phyloP scores from a whole-genome alignment of 1,140 invertebrate species.

The Listronotus bonariensis region DNA sequence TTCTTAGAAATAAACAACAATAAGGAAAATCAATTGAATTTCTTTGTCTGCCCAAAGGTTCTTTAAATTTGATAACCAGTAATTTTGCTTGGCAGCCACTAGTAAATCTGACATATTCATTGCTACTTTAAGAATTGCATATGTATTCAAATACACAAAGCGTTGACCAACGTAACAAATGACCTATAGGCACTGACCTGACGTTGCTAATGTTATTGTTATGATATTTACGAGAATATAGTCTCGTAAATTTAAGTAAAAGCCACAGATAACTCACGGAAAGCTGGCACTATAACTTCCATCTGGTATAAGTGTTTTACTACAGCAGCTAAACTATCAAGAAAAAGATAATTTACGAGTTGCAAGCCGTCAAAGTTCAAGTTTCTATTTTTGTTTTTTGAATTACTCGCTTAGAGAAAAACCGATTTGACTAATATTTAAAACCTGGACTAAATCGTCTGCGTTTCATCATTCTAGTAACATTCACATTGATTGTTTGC shows the following conservation, averaged over 20 bases:
- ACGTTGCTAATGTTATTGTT: slow-evolving; percentile 34
- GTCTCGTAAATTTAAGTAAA: slow-evolving; percentile 17
- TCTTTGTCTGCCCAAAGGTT: too few relatives aligned
- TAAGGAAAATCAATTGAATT: too few relatives aligned
- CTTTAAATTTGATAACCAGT: too few relatives aligned
- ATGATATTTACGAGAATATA: slow-evolving; percentile 31
- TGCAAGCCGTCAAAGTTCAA: too few relatives aligned
- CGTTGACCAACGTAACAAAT: slow-evolving; percentile 24
- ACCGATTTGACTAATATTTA: too few relatives aligned
- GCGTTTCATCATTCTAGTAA: too few relatives aligned
- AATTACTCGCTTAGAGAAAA: too few relatives aligned
- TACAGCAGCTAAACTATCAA: slow-evolving; percentile 22
- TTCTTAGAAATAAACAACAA: too few relatives aligned
- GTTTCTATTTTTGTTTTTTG: too few relatives aligned
- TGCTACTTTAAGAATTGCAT: slow-evolving; percentile 14
- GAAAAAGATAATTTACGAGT: slow-evolving; percentile 9
- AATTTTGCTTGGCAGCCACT: too few relatives aligned
- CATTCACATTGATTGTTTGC: too few relatives aligned
- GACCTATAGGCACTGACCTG: slow-evolving; percentile 24
- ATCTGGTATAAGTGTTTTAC: slow-evolving; percentile 21
- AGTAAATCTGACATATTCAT: slow-evolving; percentile 4
- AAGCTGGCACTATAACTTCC: slow-evolving; percentile 18
- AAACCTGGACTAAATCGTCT: too few relatives aligned
- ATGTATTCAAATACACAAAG: slow-evolving; percentile 23
- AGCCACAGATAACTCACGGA: slow-evolving; percentile 21